Percentiles rank a stretch among this genome's conserved stretches.
phyloP scores from a whole-genome alignment of 2,888 invertebrate genomes.

The Bruchidius siliquastri region DNA sequence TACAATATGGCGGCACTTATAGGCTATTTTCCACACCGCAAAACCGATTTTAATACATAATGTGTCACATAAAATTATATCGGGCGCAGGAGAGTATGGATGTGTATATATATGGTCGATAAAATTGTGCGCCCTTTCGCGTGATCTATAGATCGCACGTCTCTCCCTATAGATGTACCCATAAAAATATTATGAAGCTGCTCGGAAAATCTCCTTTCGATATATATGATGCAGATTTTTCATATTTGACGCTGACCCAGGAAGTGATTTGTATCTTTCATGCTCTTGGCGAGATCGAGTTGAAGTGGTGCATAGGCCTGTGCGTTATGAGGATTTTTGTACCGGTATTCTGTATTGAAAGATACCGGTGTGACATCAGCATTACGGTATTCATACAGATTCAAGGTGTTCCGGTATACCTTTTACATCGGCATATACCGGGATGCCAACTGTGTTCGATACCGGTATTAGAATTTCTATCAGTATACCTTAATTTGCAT shows the following conservation, averaged over 20 bases:
- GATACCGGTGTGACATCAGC: no score
- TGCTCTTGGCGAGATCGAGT: neutral
- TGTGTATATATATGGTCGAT: neutral
- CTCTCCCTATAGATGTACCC: neutral
- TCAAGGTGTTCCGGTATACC: no score
- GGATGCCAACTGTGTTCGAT: no score
- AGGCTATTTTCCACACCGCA: constrained; percentile 49
- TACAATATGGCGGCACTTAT: constrained; percentile 44
- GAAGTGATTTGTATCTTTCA: neutral
- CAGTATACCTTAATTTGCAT: no score
- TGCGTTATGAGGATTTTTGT: no score
- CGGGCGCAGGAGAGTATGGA: constrained; percentile 15
- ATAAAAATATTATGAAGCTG: neutral
- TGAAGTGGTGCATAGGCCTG: no score
- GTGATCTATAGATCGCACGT: neutral
- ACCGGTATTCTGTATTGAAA: no score
- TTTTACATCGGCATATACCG: no score
- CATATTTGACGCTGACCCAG: neutral
- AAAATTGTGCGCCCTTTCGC: neutral
- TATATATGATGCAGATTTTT: neutral
- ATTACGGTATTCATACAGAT: no score
- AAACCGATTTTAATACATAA: constrained; percentile 50
- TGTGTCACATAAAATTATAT: constrained; percentile 50
- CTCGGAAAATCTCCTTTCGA: neutral
- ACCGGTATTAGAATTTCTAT: no score